Evolutionary conservation across 2,113 vertebrate genomes (phyloP).

Genomic region (Scomber japonicus): DNA sequence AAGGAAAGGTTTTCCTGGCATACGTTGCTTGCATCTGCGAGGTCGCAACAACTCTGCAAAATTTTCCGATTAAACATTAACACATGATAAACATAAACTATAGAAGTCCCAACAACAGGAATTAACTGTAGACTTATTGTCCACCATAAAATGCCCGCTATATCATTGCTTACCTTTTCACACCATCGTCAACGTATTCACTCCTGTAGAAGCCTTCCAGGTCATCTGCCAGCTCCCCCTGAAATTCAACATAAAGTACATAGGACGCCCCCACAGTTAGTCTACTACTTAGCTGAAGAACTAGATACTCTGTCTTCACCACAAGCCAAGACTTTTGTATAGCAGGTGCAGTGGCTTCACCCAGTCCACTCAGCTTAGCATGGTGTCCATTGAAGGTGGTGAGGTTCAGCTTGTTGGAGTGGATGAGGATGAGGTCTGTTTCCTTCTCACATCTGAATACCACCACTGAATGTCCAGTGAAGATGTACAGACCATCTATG

Average conservation of each 20-base stretch:
- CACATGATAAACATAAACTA: conserved; percentile 1
- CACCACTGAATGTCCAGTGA: conserved; percentile 87
- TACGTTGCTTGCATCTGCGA: conserved; percentile 94
- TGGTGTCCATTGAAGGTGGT: conserved; percentile 56
- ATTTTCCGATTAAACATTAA: conserved; percentile 29
- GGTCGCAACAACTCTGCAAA: conserved; percentile 91
- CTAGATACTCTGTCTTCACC: conserved; percentile 87
- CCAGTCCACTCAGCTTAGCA: conserved; percentile 29
- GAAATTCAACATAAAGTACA: conserved; percentile 83
- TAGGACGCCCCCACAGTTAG: conserved; percentile 79
- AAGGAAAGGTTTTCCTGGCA: conserved; percentile 94
- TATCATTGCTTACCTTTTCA: conserved; percentile 83
- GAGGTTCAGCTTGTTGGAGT: conserved; percentile 92
- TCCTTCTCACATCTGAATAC: conserved; percentile 83
- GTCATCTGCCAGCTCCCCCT: conserved; percentile 91
- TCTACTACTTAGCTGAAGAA: conserved; percentile 76
- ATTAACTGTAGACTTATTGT: neutral
- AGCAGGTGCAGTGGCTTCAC: accelerated
- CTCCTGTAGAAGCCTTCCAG: conserved; percentile 95
- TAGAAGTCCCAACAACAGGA: neutral
- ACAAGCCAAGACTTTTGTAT: conserved; percentile 82
- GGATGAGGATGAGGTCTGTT: conserved; percentile 91
- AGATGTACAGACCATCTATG: conserved; percentile 80
- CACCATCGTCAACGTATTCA: conserved; percentile 84
- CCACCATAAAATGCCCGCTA: neutral